A percentile compares a stretch with the other conserved stretches of the same genome.
phyloP scores from a whole-genome alignment of 2,113 vertebrate species.

The Actenoides hombroni region DNA sequence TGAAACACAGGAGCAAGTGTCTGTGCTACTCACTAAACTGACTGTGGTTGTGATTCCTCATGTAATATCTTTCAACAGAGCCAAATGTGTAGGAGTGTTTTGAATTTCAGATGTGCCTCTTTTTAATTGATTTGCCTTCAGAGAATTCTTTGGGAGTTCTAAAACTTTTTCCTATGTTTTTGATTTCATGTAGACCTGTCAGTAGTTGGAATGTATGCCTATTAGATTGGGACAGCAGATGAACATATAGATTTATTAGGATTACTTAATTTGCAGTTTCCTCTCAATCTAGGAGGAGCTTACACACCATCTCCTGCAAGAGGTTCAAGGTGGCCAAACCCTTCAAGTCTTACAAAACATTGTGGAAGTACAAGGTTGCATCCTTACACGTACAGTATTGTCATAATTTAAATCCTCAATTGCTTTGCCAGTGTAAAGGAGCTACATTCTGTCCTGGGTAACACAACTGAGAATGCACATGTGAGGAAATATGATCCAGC shows the following conservation, averaged over 20 bases:
- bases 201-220: neutral
- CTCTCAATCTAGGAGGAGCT: neutral
- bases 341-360: neutral
- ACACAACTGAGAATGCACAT: neutral
- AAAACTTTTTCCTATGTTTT: neutral
- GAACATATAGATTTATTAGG: neutral
- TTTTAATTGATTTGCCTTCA: conserved; percentile 27
- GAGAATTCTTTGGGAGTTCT: neutral
- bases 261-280: neutral
- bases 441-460: neutral
- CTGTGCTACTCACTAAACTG: neutral
- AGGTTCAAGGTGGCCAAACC: neutral
- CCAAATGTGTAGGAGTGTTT: neutral
- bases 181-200: neutral
- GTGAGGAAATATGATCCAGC: neutral
- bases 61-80: neutral
- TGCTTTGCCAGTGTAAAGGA: neutral
- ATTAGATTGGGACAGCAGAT: neutral
- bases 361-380: neutral
- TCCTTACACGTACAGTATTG: neutral
- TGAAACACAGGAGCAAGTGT: neutral
- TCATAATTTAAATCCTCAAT: neutral
- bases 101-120: conserved; percentile 28
- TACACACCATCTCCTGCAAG: neutral
- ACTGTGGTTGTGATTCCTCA: neutral